Evolutionary conservation across 2,797 vertebrate species (phyloP), one percentile per base, ranked within the genome.

Genomic region (Leuciscus waleckii): DNA sequence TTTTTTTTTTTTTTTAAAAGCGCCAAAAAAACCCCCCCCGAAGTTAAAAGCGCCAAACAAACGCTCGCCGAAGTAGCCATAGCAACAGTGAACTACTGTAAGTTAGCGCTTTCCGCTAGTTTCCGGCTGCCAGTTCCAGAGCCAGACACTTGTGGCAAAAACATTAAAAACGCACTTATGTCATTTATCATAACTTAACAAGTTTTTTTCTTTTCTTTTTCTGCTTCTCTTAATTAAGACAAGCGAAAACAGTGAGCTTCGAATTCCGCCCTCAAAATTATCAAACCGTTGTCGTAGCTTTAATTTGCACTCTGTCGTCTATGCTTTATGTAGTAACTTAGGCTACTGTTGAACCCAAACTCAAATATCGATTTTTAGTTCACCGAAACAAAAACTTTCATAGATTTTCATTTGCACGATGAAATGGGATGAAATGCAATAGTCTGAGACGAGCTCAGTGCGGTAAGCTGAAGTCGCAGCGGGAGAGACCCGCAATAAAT

Each of bases 401-500:
- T 7, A 56, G 9, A 37, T 70, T 41, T 58, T 67, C 4, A 16
- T 54, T 71, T 58, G 51, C 17, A 19, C 43, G 1, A 2, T 41
- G 9, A 41, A 10, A 41, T 16, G 5, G 37, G 43, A 46, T 75
- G 56, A 63, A 82, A 73, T 82, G 21, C 26, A 61, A 69, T 35
- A 37, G 67, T 75, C 58, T 21, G 46, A 13, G 26, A 9, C 49
- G 65, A 43, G 39, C 21, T 61, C 41, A 8, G 32, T 39, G 67
- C 39, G 23, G 16, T 49, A 63, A 61, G 26, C 26, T 35, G 39
- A 7, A 54, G 49, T 23, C 78, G 68, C 73, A 56, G 84, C 77
- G n/a, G 69, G 78, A 81, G 43, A 73, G 58, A 46, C 7, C 29
- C 14, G 14, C 26, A 82, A 26, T 86, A 76, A 49, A 81, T 77